Evolutionary conservation across 2,888 invertebrate genomes (phyloP), one percentile per base, ranked within the genome.

Genomic region (Abscondita cerata): DNA sequence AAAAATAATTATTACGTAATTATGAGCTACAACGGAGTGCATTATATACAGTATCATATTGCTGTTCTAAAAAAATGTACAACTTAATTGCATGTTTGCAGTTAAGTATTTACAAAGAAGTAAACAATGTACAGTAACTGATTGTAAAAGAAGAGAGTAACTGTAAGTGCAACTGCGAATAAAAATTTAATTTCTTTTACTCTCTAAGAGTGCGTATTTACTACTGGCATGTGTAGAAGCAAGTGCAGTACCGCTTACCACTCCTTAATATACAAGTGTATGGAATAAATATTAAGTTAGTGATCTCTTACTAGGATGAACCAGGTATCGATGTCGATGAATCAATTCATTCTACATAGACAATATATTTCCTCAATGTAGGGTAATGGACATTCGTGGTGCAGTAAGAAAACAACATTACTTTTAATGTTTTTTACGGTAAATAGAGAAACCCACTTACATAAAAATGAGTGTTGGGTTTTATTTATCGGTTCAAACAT

Each of bases 341-440:
- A 47, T 34, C 9, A 13, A n/a, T 11, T 15, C 6, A 20, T 16
- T 33, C 18, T 40, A 20, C 34, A 25, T 41, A 12, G 50, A 57
- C 51, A 57, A 44, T 51, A 51, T 20, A 40, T 34, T 34, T 15
- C 31, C 15, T 36, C 8, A 34, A 57, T 57, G 57, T 57, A 51
- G 57, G 57, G 55, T 56, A 56, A 56, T 56, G 48, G 48, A 34
- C 36, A 48, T 56, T 40, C 48, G 40, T 56, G 11, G 19, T 18
- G n/a, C 6, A 44, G 19, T 16, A 18, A 9, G 18, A 44, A 41
- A 15, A 41, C 15, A 6, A 13, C 25, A 25, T 25, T 25, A 25
- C 6, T 25, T 25, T 25, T 25, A 25, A 25, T 25, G 25, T 6
- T 6, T 41, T 38, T 41, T 41, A 41, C 16, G 41, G 13, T 16